A percentile compares a stretch with the other conserved stretches of the same genome.
Evolutionary conservation across 2,888 invertebrate genomes (phyloP).

Genomic region (Chalcis sispes): DNA sequence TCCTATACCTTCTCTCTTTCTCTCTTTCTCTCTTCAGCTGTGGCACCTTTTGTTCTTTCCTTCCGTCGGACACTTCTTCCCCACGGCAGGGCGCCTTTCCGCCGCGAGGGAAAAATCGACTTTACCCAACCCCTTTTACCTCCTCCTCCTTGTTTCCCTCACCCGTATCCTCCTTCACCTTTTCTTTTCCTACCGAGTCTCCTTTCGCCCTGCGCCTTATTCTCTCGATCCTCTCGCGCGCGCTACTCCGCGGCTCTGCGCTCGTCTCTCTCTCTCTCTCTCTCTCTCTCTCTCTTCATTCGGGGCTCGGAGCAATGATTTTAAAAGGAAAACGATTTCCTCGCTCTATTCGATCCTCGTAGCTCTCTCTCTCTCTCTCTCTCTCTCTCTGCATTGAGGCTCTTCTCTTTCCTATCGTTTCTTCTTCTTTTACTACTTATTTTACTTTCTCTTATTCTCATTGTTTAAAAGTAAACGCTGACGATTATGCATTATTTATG

Average conservation of each 20-base stretch:
- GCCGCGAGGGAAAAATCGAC: conserved; percentile 35
- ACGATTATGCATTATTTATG: conserved; percentile 28
- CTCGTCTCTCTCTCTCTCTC: neutral
- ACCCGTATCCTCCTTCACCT: too few relatives aligned
- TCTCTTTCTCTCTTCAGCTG: conserved; percentile 11
- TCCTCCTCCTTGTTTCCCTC: too few relatives aligned
- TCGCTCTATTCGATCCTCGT: too few relatives aligned
- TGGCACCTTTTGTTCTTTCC: conserved; percentile 51
- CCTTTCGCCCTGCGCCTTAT: too few relatives aligned
- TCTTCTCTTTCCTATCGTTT: too few relatives aligned
- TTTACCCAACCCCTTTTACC: too few relatives aligned
- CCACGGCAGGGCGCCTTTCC: too few relatives aligned
- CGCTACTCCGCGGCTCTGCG: neutral
- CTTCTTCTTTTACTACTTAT: too few relatives aligned
- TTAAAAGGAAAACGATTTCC: conserved; percentile 44
- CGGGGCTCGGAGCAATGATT: conserved; percentile 10
- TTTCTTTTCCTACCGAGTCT: conserved; percentile 23
- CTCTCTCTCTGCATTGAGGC: neutral
- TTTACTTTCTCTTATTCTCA: too few relatives aligned
- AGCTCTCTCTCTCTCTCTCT: neutral
- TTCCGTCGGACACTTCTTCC: conserved; percentile 39
- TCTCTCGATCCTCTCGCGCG: too few relatives aligned
- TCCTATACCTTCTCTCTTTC: conserved; percentile 11
- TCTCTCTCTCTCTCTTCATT: conserved; percentile 14
- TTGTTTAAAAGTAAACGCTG: conserved; percentile 20